Percentiles rank a stretch among this genome's conserved stretches.
Conservation (phyloP, 1,140 invertebrate genomes). For the Zaprionus davidi region DNA sequence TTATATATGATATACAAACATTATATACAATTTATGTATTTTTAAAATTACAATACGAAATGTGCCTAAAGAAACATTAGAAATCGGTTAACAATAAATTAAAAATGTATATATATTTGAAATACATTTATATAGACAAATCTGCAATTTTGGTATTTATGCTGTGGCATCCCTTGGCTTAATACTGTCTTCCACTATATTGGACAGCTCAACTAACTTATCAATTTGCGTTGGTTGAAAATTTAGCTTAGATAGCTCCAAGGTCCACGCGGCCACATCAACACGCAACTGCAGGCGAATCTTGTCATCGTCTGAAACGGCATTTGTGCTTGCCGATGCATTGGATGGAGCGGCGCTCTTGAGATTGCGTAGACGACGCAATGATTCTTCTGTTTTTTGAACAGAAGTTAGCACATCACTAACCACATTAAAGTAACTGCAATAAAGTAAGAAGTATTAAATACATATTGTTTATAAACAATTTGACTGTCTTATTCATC, state of each 20-base stretch:
- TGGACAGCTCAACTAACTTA: slow-evolving; percentile 59
- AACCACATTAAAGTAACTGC: slow-evolving; percentile 92
- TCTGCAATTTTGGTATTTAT: slow-evolving; percentile 19
- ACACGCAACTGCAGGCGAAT: slow-evolving; percentile 95
- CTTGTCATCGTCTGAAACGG: slow-evolving; percentile 94
- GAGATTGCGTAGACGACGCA: slow-evolving; percentile 94
- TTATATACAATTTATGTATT: slow-evolving; percentile 69
- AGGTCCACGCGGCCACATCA: slow-evolving; percentile 89
- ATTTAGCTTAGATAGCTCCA: slow-evolving; percentile 66
- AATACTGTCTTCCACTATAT: slow-evolving; percentile 73
- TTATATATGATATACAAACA: slow-evolving; percentile 69
- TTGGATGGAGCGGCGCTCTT: slow-evolving; percentile 84
- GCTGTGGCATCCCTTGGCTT: slow-evolving; percentile 59
- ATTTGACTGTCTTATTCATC: slow-evolving; percentile 60
- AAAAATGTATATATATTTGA: slow-evolving; percentile 45
- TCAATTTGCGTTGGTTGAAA: slow-evolving; percentile 69
- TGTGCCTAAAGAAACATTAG: slow-evolving; percentile 70
- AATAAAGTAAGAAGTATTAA: slow-evolving; percentile 59
- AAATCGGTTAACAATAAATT: slow-evolving; percentile 66
- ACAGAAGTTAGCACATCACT: slow-evolving; percentile 95
- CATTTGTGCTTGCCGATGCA: slow-evolving; percentile 70
- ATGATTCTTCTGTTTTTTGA: slow-evolving; percentile 96
- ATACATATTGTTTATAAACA: background rate
- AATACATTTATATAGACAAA: slow-evolving; percentile 18
- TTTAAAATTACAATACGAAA: slow-evolving; percentile 46